Percentiles rank a stretch among this genome's conserved stretches.
Evolutionary conservation across 2,797 vertebrate species (phyloP).

Genomic region (Xiphophorus birchmanni): DNA sequence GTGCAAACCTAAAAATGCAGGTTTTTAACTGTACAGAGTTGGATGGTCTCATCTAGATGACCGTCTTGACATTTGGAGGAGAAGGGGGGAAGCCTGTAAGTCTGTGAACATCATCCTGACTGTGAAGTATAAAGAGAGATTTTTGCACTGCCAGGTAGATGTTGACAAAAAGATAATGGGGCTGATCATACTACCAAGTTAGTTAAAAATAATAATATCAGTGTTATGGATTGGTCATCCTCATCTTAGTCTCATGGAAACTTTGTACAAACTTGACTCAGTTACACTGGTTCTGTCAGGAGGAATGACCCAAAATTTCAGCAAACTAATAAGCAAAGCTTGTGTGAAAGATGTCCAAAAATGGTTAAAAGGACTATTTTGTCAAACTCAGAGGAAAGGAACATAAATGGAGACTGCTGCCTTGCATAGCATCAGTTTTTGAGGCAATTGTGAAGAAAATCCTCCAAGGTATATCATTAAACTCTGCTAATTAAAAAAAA

Average conservation of each 20-base stretch:
- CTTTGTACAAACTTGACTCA: background rate
- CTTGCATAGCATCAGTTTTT: too few relatives aligned
- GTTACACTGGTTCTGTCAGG: background rate
- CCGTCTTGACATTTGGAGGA: background rate
- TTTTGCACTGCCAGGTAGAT: background rate
- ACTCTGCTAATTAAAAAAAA: too few relatives aligned
- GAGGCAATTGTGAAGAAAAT: too few relatives aligned
- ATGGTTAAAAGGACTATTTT: background rate
- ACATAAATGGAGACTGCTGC: background rate
- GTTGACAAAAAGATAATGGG: background rate
- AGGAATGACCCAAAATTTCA: background rate
- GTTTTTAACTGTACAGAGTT: background rate
- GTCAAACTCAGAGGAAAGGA: background rate
- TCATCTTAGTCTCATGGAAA: background rate
- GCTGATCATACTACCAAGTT: background rate
- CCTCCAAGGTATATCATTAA: too few relatives aligned
- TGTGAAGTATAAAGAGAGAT: background rate
- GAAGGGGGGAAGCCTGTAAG: background rate
- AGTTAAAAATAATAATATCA: background rate
- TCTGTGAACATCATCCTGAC: background rate
- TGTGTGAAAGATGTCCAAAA: background rate
- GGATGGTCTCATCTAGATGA: background rate
- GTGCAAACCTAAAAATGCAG: background rate
- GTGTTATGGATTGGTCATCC: background rate
- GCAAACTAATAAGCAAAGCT: background rate